Conservation (phyloP, 2,888 invertebrate species). For the Sclerodermus sp. region DNA sequence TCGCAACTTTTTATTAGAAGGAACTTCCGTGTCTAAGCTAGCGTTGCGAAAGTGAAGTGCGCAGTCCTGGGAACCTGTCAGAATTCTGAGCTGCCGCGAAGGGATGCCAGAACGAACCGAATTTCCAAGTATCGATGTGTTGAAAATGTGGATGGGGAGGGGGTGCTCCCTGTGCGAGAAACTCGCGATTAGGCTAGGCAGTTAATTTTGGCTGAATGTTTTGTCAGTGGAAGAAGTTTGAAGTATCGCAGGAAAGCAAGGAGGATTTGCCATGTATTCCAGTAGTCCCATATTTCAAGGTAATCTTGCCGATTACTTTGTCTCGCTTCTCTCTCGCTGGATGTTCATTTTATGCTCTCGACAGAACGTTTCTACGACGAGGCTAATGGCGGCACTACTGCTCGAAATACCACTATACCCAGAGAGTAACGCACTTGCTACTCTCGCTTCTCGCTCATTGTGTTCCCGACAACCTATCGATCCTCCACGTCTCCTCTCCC, state of each 20-base stretch:
- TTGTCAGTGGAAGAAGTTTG: too few relatives aligned
- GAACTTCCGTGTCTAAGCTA: too few relatives aligned
- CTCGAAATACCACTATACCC: slow-evolving; percentile 6
- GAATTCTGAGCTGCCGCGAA: too few relatives aligned
- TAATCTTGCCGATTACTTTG: slow-evolving; percentile 32
- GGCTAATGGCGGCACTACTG: slow-evolving; percentile 11
- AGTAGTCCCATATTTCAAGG: slow-evolving; percentile 10
- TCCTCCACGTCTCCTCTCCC: slow-evolving; percentile 20
- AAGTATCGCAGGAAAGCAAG: background rate
- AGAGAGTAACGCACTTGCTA: slow-evolving; percentile 9
- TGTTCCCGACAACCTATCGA: slow-evolving; percentile 33
- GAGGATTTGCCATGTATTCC: slow-evolving; percentile 36
- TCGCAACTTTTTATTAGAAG: too few relatives aligned
- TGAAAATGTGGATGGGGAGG: too few relatives aligned
- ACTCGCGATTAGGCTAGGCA: too few relatives aligned
- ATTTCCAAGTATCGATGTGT: too few relatives aligned
- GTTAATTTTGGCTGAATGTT: too few relatives aligned
- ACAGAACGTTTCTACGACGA: slow-evolving; percentile 20
- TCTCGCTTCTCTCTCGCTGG: slow-evolving; percentile 26
- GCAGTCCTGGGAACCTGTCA: too few relatives aligned
- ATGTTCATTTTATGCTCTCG: slow-evolving; percentile 15
- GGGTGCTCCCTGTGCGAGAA: too few relatives aligned
- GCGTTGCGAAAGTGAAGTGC: too few relatives aligned
- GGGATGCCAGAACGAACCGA: too few relatives aligned
- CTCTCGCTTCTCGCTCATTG: slow-evolving; percentile 20